These are phyloP conservation scores for Drosophila colorata DNA, from an alignment of 2,888 invertebrate species.

Conservation along the genomic window DNA sequence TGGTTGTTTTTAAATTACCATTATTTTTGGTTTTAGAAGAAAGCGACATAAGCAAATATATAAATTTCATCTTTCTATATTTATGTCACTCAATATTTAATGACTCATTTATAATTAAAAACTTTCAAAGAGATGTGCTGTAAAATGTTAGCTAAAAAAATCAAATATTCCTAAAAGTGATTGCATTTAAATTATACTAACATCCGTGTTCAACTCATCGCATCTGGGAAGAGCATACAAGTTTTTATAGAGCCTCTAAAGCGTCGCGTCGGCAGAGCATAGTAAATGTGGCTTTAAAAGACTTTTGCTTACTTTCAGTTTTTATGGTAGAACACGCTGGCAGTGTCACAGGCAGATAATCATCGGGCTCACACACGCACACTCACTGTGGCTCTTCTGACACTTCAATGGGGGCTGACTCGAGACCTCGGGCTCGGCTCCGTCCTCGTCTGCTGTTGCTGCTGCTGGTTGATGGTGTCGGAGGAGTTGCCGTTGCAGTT, in stretches of 20 bases:
- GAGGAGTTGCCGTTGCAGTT: conserved; percentile 43
- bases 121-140: too few species aligned
- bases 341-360: conserved; percentile 51
- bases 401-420: conserved; percentile 71
- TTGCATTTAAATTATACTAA: neutral
- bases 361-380: conserved; percentile 41
- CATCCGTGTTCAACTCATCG: too few species aligned
- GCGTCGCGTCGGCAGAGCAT: conserved; percentile 2
- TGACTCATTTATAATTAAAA: too few species aligned
- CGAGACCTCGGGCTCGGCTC: conserved; percentile 10
- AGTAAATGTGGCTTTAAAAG: conserved; percentile 13
- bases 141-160: too few species aligned
- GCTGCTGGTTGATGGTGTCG: conserved; percentile 38
- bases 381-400: conserved; percentile 64
- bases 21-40: too few species aligned
- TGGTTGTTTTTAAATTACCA: too few species aligned
- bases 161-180: too few species aligned
- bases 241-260: neutral
- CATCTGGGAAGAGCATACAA: neutral
- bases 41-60: too few species aligned
- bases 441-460: neutral
- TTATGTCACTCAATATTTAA: too few species aligned
- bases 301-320: conserved; percentile 58
- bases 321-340: conserved; percentile 39
- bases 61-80: too few species aligned